A percentile compares a stretch with the other conserved stretches of the same genome.
phyloP scores from a whole-genome alignment of 2,888 invertebrate genomes.

The Protonemura montana region DNA sequence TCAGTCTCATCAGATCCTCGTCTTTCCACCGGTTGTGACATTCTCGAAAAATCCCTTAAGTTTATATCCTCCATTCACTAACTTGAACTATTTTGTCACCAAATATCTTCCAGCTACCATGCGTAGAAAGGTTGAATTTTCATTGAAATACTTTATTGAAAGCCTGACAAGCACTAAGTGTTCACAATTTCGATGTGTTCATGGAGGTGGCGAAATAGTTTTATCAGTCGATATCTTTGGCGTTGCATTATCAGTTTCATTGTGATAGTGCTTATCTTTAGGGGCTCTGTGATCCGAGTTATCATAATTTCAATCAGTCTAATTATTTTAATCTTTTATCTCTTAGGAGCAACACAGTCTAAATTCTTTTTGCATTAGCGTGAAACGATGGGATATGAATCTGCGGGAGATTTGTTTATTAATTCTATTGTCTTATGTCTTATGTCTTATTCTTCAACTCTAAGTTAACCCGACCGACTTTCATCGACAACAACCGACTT shows the following conservation, averaged over 20 bases:
- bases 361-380: neutral
- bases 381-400: too few species aligned
- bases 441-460: too few species aligned
- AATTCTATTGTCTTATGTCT: too few species aligned
- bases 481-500: too few species aligned
- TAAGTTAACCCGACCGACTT: too few species aligned
- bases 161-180: neutral
- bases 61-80: conserved; percentile 34
- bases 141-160: too few species aligned
- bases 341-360: neutral
- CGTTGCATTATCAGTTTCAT: neutral
- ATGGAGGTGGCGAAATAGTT: neutral
- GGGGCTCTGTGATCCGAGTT: neutral
- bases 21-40: conserved; percentile 24
- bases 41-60: conserved; percentile 33
- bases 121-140: too few species aligned
- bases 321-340: neutral
- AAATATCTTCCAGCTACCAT: too few species aligned
- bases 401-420: too few species aligned
- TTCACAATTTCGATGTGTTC: neutral
- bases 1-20: conserved; percentile 34
- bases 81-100: too few species aligned
- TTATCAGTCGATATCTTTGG: neutral
- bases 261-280: neutral
- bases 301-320: neutral